phyloP scores from a whole-genome alignment of 1,140 invertebrate species.

The Ruditapes philippinarum region DNA sequence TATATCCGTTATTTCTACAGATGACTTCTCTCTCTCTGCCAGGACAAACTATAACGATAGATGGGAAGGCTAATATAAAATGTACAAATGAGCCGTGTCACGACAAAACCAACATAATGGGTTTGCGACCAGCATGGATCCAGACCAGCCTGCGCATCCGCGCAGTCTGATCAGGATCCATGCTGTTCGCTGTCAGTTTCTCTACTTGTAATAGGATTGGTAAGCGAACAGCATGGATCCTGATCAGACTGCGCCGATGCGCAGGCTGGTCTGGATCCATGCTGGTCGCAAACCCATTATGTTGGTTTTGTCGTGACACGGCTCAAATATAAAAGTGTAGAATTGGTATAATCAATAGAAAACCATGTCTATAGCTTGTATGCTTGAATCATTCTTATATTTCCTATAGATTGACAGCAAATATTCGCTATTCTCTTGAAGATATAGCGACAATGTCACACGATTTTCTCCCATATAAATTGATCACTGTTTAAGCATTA shows the following conservation, averaged over 20 bases:
- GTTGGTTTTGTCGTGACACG: no score
- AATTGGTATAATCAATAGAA: constrained; percentile 34
- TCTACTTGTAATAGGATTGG: no score
- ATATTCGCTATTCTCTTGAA: constrained; percentile 17
- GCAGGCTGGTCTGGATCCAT: no score
- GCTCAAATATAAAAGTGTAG: constrained; percentile 42
- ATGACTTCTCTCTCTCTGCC: background rate
- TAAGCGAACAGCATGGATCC: no score
- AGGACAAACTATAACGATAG: background rate
- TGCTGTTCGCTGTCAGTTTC: no score
- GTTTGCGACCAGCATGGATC: no score
- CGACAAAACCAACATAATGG: no score
- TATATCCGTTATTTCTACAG: background rate
- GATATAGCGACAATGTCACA: constrained; percentile 14
- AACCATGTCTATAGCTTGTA: background rate
- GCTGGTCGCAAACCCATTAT: no score
- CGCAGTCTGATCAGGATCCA: no score
- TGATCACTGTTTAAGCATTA: constrained; percentile 35
- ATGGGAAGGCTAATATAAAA: constrained; percentile 30
- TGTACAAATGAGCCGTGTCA: no score
- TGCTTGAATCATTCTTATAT: constrained; percentile 32
- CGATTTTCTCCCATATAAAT: constrained; percentile 16
- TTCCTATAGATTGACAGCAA: constrained; percentile 17
- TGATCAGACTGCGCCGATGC: no score
- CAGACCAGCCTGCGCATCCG: no score